Conservation (phyloP, 2,113 vertebrate genomes). For the Suricata suricatta region DNA sequence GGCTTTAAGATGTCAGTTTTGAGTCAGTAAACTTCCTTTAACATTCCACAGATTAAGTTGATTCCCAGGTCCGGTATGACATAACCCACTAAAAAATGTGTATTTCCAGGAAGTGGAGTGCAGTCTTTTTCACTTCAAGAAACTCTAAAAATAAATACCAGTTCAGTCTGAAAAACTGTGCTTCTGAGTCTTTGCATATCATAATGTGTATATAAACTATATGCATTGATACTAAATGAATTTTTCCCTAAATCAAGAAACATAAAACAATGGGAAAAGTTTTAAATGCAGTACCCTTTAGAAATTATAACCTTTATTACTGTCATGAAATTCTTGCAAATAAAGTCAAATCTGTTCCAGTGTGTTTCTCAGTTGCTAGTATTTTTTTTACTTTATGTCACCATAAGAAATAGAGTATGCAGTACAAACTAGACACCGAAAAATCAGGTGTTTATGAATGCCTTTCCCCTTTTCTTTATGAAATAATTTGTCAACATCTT, state of each 20-base stretch:
- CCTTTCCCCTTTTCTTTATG: conserved; percentile 27
- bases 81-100: conserved; percentile 79
- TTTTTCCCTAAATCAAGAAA: conserved; percentile 20
- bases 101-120: conserved; percentile 67
- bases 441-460: background rate
- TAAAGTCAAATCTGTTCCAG: conserved; percentile 18
- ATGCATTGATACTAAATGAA: background rate
- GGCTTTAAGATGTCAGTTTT: background rate
- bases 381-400: background rate
- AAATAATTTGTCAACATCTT: conserved; percentile 64
- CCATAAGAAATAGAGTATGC: conserved; percentile 31
- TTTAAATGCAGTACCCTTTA: background rate
- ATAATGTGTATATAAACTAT: background rate
- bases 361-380: conserved; percentile 27
- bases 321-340: conserved; percentile 68
- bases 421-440: conserved; percentile 48
- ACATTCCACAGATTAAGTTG: conserved; percentile 76
- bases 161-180: conserved; percentile 63
- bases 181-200: conserved; percentile 32
- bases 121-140: conserved; percentile 72
- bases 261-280: conserved; percentile 3
- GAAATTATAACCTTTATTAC: background rate
- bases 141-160: conserved; percentile 71
- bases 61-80: conserved; percentile 81
- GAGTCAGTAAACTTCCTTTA: conserved; percentile 73